A percentile compares a stretch with the other conserved stretches of the same genome.
These are phyloP conservation scores for Chrysina gloriosa DNA, from an alignment of 2,888 invertebrate species.

Conservation along the genomic window DNA sequence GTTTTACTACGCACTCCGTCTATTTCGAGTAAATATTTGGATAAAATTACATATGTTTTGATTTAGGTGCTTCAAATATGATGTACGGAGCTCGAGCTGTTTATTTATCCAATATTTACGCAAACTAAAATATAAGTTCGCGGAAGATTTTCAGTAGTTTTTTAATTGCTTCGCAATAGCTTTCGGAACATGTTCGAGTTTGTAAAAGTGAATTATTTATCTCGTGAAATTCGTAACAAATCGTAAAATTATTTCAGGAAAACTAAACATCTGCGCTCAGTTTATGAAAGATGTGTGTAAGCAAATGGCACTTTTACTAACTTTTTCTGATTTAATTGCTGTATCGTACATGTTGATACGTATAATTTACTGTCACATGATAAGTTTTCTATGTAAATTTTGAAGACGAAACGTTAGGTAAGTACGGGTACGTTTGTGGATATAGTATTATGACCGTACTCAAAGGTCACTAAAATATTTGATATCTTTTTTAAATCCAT, in stretches of 20 bases:
- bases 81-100: neutral
- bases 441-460: too few relatives aligned
- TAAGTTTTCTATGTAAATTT: too few relatives aligned
- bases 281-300: slow-evolving; percentile 8
- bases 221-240: too few relatives aligned
- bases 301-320: neutral
- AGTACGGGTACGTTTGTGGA: too few relatives aligned
- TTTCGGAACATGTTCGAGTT: neutral
- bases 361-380: too few relatives aligned
- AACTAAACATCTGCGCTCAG: slow-evolving; percentile 1
- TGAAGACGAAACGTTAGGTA: too few relatives aligned
- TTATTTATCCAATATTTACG: slow-evolving; percentile 18
- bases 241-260: neutral
- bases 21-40: slow-evolving; percentile 14
- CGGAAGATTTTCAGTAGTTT: neutral
- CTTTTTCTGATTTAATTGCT: neutral
- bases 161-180: slow-evolving; percentile 3
- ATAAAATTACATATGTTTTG: slow-evolving; percentile 5
- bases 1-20: too few relatives aligned
- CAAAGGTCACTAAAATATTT: too few relatives aligned
- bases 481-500: too few relatives aligned
- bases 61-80: neutral
- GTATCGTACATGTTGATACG: neutral
- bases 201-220: too few relatives aligned
- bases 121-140: neutral